Evolutionary conservation across 1,140 invertebrate species (phyloP).

Genomic region (Ylistrum balloti): DNA sequence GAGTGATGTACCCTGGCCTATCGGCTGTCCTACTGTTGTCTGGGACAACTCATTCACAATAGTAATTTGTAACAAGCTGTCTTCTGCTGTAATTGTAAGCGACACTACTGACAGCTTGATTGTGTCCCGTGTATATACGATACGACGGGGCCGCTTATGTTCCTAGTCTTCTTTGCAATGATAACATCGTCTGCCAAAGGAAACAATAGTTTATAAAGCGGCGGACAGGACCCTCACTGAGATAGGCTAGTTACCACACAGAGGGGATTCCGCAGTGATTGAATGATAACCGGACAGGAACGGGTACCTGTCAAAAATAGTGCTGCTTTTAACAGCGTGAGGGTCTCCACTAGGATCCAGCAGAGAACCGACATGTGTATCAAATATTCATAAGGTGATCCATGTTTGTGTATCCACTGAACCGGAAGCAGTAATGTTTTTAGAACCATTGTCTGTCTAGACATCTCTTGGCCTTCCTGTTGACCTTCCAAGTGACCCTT

Average conservation of each 20-base stretch:
- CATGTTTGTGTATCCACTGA: slow-evolving; percentile 20
- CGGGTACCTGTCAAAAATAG: slow-evolving; percentile 41
- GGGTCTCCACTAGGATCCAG: not conserved
- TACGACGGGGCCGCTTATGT: slow-evolving; percentile 41
- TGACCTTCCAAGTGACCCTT: not conserved
- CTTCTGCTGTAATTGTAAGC: slow-evolving; percentile 38
- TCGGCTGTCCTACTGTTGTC: slow-evolving; percentile 13
- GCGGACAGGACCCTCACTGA: not conserved
- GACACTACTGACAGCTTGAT: slow-evolving; percentile 48
- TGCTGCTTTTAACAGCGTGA: slow-evolving; percentile 30
- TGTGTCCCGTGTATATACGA: slow-evolving; percentile 46
- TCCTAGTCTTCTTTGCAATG: slow-evolving; percentile 35
- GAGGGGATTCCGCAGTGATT: not conserved
- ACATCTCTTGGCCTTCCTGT: slow-evolving; percentile 5
- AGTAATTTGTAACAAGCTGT: slow-evolving; percentile 49
- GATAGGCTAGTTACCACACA: slow-evolving; percentile 2
- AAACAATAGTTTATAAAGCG: slow-evolving; percentile 31
- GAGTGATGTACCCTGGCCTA: slow-evolving; percentile 17
- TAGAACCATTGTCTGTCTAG: slow-evolving; percentile 38
- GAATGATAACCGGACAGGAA: not conserved
- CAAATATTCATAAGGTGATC: slow-evolving; percentile 4
- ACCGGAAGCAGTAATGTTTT: not conserved
- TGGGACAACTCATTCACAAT: slow-evolving; percentile 35
- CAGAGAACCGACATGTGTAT: slow-evolving; percentile 4
- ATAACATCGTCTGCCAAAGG: slow-evolving; percentile 45